Evolutionary conservation across 1,140 invertebrate species (phyloP).

Genomic region (Battus philenor): DNA sequence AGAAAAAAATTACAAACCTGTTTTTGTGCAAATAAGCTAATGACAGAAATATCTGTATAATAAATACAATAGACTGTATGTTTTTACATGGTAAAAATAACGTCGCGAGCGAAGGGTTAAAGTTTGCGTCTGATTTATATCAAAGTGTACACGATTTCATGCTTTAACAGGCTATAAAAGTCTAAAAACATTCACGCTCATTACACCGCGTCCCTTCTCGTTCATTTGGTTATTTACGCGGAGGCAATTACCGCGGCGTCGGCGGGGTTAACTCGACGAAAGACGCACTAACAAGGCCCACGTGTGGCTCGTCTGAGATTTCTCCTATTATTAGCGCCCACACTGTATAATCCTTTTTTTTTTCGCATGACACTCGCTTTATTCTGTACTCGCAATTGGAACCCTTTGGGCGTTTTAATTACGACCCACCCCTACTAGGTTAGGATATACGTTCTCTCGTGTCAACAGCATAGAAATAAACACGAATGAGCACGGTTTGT

Average conservation of each 20-base stretch:
- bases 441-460: no score
- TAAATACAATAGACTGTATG: no score
- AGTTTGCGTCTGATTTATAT: constrained; percentile 9
- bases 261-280: constrained; percentile 26
- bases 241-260: constrained; percentile 26
- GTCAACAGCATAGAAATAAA: no score
- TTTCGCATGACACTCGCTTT: no score
- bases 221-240: constrained; percentile 29
- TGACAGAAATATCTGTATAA: no score
- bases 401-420: background rate
- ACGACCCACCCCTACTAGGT: background rate
- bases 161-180: constrained; percentile 15
- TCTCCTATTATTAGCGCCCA: background rate
- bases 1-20: no score
- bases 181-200: constrained; percentile 18
- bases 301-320: constrained; percentile 6
- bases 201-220: constrained; percentile 21
- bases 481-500: no score
- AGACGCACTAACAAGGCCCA: constrained; percentile 27
- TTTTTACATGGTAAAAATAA: no score
- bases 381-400: no score
- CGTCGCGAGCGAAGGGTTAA: constrained; percentile 4
- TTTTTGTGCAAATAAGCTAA: no score
- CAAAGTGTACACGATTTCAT: constrained; percentile 11
- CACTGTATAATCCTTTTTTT: no score